These are phyloP conservation scores for Muscidifurax raptorellus DNA, from an alignment of 1,140 invertebrate genomes.

Conservation along the genomic window DNA sequence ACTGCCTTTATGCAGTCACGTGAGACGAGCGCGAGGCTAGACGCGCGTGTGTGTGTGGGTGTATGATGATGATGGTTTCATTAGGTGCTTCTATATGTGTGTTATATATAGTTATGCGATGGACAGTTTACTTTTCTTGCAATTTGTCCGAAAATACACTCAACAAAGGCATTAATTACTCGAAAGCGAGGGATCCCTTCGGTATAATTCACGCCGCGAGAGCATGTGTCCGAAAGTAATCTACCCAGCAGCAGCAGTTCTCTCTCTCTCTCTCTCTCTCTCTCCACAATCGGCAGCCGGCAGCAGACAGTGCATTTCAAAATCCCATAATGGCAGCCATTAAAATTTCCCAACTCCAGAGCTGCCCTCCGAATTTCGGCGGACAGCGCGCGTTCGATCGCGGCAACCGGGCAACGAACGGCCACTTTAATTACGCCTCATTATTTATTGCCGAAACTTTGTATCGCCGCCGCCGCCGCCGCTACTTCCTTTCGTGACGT, in stretches of 20 bases:
- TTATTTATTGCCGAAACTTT: constrained; percentile 64
- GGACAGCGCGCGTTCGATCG: background rate
- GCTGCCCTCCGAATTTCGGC: background rate
- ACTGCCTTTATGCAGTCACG: constrained; percentile 1
- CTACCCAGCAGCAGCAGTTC: no score
- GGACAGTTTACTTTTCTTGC: no score
- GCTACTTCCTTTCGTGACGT: constrained; percentile 57
- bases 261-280: no score
- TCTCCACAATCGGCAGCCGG: no score
- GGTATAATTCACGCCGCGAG: no score
- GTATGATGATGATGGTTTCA: background rate
- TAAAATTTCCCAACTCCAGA: background rate
- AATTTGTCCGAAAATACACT: no score
- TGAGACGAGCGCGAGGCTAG: background rate
- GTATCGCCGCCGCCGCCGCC: constrained; percentile 52
- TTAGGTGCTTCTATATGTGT: background rate
- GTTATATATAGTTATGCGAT: no score
- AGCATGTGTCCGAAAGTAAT: no score
- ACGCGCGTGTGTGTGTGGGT: background rate
- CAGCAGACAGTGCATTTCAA: background rate
- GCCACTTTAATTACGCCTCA: constrained; percentile 59
- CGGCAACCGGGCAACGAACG: background rate
- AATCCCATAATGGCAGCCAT: background rate
- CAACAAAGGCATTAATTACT: no score
- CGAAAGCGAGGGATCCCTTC: no score